Base-by-base conservation (phyloP, 2,888 invertebrate species). In the Argynnis bischoffii region DNA sequence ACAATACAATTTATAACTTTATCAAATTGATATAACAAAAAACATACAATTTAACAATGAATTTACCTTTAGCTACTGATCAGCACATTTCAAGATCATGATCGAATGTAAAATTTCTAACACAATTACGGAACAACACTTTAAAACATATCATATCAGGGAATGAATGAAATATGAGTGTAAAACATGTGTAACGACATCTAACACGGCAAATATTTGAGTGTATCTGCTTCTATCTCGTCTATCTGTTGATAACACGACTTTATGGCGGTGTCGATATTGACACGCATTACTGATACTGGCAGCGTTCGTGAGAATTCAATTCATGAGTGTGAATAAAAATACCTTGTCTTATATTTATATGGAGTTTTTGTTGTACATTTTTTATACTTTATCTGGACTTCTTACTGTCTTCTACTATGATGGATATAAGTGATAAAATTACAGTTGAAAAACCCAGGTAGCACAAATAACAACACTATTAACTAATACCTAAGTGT, bases 111-210 rank as follows among this genome's bases (percentile, higher is more conserved):
- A 3, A 53, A 61, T 18, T 51, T 16, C 13, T 56, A 65, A 64
- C 61, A 67, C 69, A 61, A 71, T 72, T 72, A 71, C 73, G 55
- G 35, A 61, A 41, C 35, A 69, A 73, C 75, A 77, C 75, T 76
- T 70, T 70, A 72, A 73, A 77, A 72, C 71, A 75, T 75, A 81
- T 77, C 74, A 74, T 78, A 76, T 75, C 74, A 54, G 71, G 72
- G 73, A 75, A 73, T 74, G 73, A 72, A 74, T 75, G 75, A 71
- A 75, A 72, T 77, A 81, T 79, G 75, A 81, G 77, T 85, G 87
- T 87, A 81, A 81, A 85, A 87, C 88, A 87, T 82, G 83, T 83
- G 83, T 86, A 72, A 79, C 78, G 76, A 80, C 79, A 78, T 76
- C 76, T 72, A 73, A 78, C 77, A 77, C 75, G 75, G 81, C 81